A percentile compares a stretch with the other conserved stretches of the same genome.
Evolutionary conservation across 2,888 invertebrate species (phyloP).

Genomic region (Drosophila subquinaria): DNA sequence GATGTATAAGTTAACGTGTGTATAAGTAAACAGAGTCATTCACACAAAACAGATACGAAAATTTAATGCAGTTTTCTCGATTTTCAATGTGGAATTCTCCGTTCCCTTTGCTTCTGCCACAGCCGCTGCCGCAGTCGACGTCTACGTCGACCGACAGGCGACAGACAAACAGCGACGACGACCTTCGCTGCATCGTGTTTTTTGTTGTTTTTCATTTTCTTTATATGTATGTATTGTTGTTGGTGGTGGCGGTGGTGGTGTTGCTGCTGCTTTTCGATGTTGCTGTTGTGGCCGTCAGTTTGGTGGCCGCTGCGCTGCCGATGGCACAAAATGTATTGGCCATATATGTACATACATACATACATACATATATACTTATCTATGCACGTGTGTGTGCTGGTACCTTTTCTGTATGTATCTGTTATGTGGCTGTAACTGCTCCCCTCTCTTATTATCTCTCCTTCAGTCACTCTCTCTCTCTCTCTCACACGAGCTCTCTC

Average conservation of each 20-base stretch:
- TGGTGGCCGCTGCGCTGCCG: constrained; percentile 63
- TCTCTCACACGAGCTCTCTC: constrained; percentile 44
- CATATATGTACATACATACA: constrained; percentile 34
- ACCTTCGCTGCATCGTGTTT: constrained; percentile 68
- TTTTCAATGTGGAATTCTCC: constrained; percentile 74
- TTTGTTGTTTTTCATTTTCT: constrained; percentile 48
- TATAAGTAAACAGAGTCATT: constrained; percentile 12
- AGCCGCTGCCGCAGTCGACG: constrained; percentile 37
- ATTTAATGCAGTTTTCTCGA: constrained; percentile 77
- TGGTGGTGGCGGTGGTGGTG: constrained; percentile 19
- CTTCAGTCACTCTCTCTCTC: constrained; percentile 15
- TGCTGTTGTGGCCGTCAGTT: constrained; percentile 71
- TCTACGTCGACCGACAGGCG: constrained; percentile 36
- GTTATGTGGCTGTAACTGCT: constrained; percentile 58
- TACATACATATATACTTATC: constrained; percentile 23
- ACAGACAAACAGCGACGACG: constrained; percentile 53
- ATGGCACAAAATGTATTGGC: constrained; percentile 73
- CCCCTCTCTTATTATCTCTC: constrained; percentile 41
- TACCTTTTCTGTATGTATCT: constrained; percentile 64
- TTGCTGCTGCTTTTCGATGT: constrained; percentile 43
- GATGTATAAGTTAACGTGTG: neutral
- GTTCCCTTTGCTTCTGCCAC: constrained; percentile 33
- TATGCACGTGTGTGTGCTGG: constrained; percentile 24
- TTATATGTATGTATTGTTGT: constrained; percentile 7
- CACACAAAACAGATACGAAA: constrained; percentile 63